Base-by-base conservation (phyloP, 2,113 vertebrate genomes). In the Stegastes partitus region DNA sequence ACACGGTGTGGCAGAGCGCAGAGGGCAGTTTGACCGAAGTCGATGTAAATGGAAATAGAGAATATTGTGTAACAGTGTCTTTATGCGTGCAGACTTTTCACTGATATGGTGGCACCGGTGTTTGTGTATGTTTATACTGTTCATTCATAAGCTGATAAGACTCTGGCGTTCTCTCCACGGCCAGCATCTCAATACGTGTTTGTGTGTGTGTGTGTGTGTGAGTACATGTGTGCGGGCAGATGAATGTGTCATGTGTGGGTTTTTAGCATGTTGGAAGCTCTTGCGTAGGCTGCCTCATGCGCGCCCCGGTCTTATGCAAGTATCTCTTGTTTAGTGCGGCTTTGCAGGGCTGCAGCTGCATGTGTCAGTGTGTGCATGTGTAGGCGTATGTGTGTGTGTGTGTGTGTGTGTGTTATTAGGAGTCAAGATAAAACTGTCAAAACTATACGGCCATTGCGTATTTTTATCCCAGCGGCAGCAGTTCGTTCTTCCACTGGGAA, bases 231-330 rank as follows among this genome's bases (percentile, higher is more conserved):
- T 59, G 63, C 59, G 23, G 65, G 78, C 74, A 75, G 80, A 86
- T 75, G 74, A 79, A 68, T 44, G 57, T 78, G 72, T 31, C 47
- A 11, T 62, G 75, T 61, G 80, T 88, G 75, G 72, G 79, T 61
- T 89, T 86, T 82, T 69, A 81, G 62, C 76, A 81, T 83, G 86
- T 70, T 78, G 68, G 74, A 53, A 50, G 82, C 57, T 68, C 19
- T 63, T 69, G 75, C 67, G 84, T 85, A 72, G 89, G 91, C 74
- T 37, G 82, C 55, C 72, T 71, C 69, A 70, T 84, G 71, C 73
- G 61, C 74, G 63, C 81, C 71, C 59, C 67, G 76, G 47, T 84
- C 39, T 83, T 85, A 82, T 75, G 65, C 68, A 84, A 87, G 76
- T 39, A 54, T 53, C 56, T 83, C 12, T 22, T 61, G 69, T 59